Evolutionary conservation across 2,888 invertebrate species (phyloP).

Genomic region (Drosophila kuntzei): DNA sequence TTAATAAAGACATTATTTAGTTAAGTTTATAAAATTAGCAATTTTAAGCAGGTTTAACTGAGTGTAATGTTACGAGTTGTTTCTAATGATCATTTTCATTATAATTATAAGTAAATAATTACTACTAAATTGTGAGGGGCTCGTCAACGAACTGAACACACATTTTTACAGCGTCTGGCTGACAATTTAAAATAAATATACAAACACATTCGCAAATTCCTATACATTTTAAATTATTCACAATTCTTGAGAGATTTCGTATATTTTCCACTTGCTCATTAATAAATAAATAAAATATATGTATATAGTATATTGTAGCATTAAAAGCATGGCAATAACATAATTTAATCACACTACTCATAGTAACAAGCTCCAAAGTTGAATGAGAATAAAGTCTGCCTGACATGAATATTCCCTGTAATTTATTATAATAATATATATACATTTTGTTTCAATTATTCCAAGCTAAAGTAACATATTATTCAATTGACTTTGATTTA

Average conservation of each 20-base stretch:
- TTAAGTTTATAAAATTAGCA: not conserved
- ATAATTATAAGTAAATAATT: conserved; percentile 20
- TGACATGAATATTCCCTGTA: conserved; percentile 13
- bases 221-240: not conserved
- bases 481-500: not conserved
- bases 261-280: conserved; percentile 18
- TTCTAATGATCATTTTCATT: conserved; percentile 12
- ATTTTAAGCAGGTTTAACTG: conserved; percentile 2
- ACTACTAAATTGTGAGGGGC: conserved; percentile 30
- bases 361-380: conserved; percentile 30
- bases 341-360: conserved; percentile 22
- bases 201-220: not conserved
- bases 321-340: conserved; percentile 1
- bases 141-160: conserved; percentile 35
- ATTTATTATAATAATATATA: not conserved
- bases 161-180: conserved; percentile 27
- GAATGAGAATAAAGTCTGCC: not conserved
- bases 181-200: not conserved
- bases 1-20: not conserved
- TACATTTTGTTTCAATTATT: not conserved
- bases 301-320: not conserved
- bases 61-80: not conserved
- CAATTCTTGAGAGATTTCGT: not conserved
- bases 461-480: too few relatives aligned
- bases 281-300: not conserved